Conservation (phyloP, 2,113 vertebrate genomes). For the Falcunculus frontatus region DNA sequence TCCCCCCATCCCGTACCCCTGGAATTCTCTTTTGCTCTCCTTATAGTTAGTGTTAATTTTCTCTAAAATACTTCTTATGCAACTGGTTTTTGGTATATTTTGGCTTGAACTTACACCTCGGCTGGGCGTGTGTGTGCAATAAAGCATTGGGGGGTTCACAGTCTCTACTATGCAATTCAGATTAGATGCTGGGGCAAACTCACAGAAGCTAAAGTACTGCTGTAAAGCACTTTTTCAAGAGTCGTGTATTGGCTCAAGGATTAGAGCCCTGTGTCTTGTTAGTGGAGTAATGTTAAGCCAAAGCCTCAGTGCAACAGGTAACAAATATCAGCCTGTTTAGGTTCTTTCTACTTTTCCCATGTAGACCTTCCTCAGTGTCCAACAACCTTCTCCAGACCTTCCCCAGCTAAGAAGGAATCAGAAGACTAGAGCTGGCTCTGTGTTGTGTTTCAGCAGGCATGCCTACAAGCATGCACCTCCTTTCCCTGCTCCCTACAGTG, state of each 20-base stretch:
- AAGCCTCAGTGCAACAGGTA: background rate
- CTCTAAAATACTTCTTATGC: background rate
- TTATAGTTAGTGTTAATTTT: background rate
- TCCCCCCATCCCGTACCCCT: background rate
- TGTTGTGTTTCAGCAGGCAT: background rate
- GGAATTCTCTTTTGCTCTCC: background rate
- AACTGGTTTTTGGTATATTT: background rate
- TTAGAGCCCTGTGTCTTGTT: background rate
- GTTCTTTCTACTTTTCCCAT: background rate
- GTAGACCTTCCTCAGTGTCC: background rate
- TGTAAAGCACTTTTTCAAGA: background rate
- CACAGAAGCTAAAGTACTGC: background rate
- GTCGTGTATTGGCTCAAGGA: background rate
- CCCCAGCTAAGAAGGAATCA: background rate
- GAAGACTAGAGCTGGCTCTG: background rate
- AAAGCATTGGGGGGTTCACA: background rate
- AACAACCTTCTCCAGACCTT: background rate
- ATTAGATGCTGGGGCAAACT: background rate
- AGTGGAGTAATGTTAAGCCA: background rate
- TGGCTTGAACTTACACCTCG: background rate
- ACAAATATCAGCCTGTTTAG: background rate
- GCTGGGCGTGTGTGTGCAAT: background rate
- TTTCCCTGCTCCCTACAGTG: background rate
- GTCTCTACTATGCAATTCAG: background rate
- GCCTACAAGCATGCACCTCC: background rate